These are phyloP conservation scores for Rhopilema esculentum DNA, from an alignment of 30 jellyfish, hydroid and myxozoan genomes.

Conservation along the genomic window DNA sequence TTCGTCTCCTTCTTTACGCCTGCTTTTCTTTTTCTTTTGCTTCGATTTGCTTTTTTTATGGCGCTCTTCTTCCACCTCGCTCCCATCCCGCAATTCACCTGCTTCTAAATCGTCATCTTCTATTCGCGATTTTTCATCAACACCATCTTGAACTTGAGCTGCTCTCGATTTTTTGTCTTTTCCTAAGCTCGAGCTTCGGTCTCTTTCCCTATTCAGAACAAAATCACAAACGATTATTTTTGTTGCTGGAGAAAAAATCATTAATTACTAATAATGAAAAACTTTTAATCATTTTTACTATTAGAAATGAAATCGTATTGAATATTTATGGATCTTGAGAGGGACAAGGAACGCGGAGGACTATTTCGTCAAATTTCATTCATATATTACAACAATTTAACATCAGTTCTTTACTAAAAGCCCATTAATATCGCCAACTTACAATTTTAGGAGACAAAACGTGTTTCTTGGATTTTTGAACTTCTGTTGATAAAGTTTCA, in stretches of 20 bases:
- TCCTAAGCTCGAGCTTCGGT: neutral
- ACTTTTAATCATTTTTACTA: too few relatives aligned
- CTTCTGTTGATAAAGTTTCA: too few relatives aligned
- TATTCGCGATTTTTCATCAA: neutral
- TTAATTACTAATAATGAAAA: neutral
- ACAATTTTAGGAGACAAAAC: too few relatives aligned
- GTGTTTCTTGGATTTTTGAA: too few relatives aligned
- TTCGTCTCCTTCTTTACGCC: neutral
- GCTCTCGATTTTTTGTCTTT: neutral
- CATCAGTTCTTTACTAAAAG: too few relatives aligned
- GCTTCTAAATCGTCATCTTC: slow-evolving; percentile 22
- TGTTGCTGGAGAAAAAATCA: neutral
- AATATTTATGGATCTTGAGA: too few relatives aligned
- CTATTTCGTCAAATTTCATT: too few relatives aligned
- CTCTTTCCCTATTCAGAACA: neutral
- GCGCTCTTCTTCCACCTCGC: neutral
- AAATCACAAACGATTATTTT: neutral
- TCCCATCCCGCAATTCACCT: slow-evolving; percentile 36
- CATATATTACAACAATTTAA: too few relatives aligned
- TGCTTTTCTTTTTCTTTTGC: slow-evolving; percentile 26
- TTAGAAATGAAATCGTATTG: too few relatives aligned
- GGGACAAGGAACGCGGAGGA: too few relatives aligned
- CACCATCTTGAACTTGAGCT: neutral
- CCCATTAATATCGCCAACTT: too few relatives aligned
- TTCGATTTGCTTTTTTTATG: slow-evolving; percentile 2